Conservation (phyloP, 1,140 invertebrate species). For the Drosophila chauvacae region DNA sequence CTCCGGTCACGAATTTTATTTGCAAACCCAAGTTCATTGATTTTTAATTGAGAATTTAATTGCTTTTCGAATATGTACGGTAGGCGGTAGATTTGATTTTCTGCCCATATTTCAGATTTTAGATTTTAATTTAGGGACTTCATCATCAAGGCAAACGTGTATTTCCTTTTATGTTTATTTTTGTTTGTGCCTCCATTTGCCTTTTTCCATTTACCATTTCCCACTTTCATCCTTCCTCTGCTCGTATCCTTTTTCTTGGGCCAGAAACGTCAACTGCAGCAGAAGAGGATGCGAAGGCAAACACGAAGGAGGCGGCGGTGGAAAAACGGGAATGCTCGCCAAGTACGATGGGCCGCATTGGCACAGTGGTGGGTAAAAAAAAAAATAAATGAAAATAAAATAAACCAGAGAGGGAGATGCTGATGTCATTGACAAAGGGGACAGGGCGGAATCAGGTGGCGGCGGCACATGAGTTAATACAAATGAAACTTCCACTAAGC, state of each 20-base stretch:
- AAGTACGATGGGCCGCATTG: conserved; percentile 31
- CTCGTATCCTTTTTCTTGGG: conserved; percentile 33
- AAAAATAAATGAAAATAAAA: neutral
- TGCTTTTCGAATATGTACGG: conserved; percentile 14
- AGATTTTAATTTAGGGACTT: conserved; percentile 35
- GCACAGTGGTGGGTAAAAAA: neutral
- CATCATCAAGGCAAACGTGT: conserved; percentile 11
- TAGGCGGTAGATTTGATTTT: conserved; percentile 8
- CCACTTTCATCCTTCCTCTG: conserved; percentile 18
- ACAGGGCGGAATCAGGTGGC: conserved; percentile 30
- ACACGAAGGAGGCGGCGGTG: neutral
- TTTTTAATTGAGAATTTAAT: conserved; percentile 31
- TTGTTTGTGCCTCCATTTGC: conserved; percentile 21
- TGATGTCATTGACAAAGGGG: conserved; percentile 43
- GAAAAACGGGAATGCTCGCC: conserved; percentile 11
- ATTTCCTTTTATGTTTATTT: conserved; percentile 50
- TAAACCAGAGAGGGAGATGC: conserved; percentile 21
- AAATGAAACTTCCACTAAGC: conserved; percentile 44
- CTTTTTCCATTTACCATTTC: conserved; percentile 11
- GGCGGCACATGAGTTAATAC: conserved; percentile 45
- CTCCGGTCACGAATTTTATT: neutral
- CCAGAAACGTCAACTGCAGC: conserved; percentile 56
- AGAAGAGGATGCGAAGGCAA: conserved; percentile 28
- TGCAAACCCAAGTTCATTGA: conserved; percentile 6
- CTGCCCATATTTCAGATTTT: conserved; percentile 13